Evolutionary conservation across 2,113 vertebrate genomes (phyloP).

Genomic region (Scartelaos histophorus): DNA sequence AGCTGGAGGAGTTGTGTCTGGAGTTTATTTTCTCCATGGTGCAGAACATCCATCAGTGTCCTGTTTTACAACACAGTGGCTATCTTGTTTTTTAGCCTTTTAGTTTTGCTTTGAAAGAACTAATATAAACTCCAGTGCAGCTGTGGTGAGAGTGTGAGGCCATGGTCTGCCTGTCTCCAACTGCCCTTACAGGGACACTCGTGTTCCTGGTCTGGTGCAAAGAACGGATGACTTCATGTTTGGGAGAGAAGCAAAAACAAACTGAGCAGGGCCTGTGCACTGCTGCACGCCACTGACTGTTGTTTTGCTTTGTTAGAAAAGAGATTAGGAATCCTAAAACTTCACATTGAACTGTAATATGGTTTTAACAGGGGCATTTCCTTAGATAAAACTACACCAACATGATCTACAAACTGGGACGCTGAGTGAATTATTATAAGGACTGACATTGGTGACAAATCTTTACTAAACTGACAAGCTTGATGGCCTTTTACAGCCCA

Average conservation of each 20-base stretch:
- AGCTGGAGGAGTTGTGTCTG: background rate
- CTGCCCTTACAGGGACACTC: slow-evolving; percentile 44
- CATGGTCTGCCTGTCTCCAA: slow-evolving; percentile 30
- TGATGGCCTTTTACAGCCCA: no score
- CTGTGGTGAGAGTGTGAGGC: slow-evolving; percentile 8
- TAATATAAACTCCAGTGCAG: background rate
- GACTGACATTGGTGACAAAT: no score
- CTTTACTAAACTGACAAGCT: no score
- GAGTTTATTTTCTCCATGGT: background rate
- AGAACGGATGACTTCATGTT: slow-evolving; percentile 48
- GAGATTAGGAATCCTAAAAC: background rate
- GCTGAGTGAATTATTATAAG: no score
- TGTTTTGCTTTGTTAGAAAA: background rate
- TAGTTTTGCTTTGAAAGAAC: background rate
- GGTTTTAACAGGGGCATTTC: background rate
- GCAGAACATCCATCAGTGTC: background rate
- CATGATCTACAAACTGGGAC: background rate
- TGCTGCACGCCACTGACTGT: background rate
- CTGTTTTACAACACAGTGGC: background rate
- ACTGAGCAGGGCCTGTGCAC: background rate
- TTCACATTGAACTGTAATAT: background rate
- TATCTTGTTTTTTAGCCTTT: background rate
- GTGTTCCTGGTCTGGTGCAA: slow-evolving; percentile 13
- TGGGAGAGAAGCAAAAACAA: slow-evolving; percentile 25
- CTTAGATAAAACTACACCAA: background rate